Percentiles rank a stretch among this genome's conserved stretches.
Conservation (phyloP, 2,888 invertebrate species). For the Netelia fuscicornis region DNA sequence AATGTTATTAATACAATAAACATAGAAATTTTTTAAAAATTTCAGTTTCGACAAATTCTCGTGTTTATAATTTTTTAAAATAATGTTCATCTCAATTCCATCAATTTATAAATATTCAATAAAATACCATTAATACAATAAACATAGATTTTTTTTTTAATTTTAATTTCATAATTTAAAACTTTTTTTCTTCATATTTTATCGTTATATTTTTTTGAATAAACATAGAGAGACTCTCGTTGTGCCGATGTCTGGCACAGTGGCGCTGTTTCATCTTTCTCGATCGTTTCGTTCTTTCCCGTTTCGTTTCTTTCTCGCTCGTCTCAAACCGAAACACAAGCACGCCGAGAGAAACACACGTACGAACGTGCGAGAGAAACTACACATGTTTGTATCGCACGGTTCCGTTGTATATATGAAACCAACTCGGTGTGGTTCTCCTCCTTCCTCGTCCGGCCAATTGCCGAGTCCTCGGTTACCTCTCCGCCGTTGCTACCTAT, state of each 20-base stretch:
- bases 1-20: too few relatives aligned
- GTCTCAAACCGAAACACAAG: constrained; percentile 14
- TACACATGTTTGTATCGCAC: constrained; percentile 28
- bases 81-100: too few relatives aligned
- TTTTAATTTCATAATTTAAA: too few relatives aligned
- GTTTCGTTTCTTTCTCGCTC: constrained; percentile 28
- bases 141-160: too few relatives aligned
- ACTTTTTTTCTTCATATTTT: neutral
- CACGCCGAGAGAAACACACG: neutral
- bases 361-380: neutral
- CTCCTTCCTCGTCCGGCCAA: constrained; percentile 72
- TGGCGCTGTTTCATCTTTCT: constrained; percentile 24
- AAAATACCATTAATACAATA: too few relatives aligned
- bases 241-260: neutral
- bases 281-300: constrained; percentile 28
- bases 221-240: neutral
- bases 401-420: constrained; percentile 44
- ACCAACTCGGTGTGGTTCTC: constrained; percentile 60
- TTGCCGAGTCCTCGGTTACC: constrained; percentile 77
- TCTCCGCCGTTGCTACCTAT: constrained; percentile 73
- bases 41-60: too few relatives aligned
- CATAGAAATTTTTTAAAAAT: too few relatives aligned
- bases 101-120: too few relatives aligned
- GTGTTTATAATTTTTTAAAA: too few relatives aligned
- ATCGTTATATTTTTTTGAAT: neutral